Evolutionary conservation across 1,140 invertebrate genomes (phyloP), one percentile per base, ranked within the genome.

Genomic region (Holcopasites calliopsidis): DNA sequence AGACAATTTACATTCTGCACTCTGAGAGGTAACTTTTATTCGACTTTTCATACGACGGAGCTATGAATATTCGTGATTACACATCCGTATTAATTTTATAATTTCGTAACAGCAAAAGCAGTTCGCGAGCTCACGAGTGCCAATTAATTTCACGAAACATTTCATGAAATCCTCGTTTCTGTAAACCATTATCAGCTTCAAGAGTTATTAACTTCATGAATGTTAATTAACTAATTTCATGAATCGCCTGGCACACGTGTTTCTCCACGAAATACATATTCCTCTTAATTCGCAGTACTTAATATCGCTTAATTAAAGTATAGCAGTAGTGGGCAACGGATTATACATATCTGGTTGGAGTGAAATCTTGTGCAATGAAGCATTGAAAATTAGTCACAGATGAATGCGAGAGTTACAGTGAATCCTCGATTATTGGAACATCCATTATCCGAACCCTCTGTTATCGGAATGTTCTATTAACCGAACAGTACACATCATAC

Each of bases 221-320:
- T 18, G 40, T 55, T 61, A 68, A 79, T 76, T 79, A 75, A 76
- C 28, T 76, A 57, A 76, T 70, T 77, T 40, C 13, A 35, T n/a
- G 47, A 49, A 68, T 13, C 18, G 28, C 42, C 1, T 11, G 2
- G 6, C n/a, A 54, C 13, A 1, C 26, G 8, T 4, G 18, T 8
- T n/a, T 40, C 16, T 44, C 26, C 11, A 13, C 4, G 40, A 62
- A 47, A 54, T 1, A 11, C 5, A n/a, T n/a, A n/a, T n/a, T 3
- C 23, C 23, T 2, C 7, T 11, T 8, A 28, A 54, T 5, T 18
- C 4, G 2, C 7, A 18, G 6, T 8, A 23, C 50, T 18, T 1
- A n/a, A 7, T n/a, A n/a, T n/a, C n/a, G n/a, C n/a, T n/a, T n/a
- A n/a, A n/a, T n/a, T n/a, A n/a, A n/a, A n/a, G n/a, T n/a, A n/a